These are phyloP conservation scores for Stercorarius parasiticus DNA, from an alignment of 2,113 vertebrate species.

Conservation along the genomic window DNA sequence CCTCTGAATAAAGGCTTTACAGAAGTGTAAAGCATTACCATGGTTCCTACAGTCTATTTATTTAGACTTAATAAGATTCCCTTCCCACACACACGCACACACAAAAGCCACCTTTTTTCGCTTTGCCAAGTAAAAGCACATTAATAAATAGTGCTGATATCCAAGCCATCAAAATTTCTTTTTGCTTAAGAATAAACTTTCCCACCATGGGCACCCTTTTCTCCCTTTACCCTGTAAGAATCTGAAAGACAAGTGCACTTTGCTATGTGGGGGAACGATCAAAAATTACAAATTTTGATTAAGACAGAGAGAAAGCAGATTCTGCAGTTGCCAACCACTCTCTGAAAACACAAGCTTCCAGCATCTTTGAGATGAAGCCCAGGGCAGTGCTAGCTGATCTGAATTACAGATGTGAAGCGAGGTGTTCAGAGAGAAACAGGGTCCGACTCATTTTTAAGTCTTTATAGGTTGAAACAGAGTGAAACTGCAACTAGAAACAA, in stretches of 20 bases:
- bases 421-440: not conserved
- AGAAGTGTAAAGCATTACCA: conserved; percentile 51
- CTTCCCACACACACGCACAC: not conserved
- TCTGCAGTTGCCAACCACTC: not conserved
- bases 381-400: not conserved
- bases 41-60: conserved; percentile 50
- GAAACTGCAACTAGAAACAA: not conserved
- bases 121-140: conserved; percentile 4
- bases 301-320: not conserved
- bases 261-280: not conserved
- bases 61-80: conserved; percentile 60
- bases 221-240: not conserved
- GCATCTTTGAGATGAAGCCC: not conserved
- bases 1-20: conserved; percentile 45
- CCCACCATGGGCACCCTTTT: not conserved
- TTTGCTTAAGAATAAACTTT: not conserved
- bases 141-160: not conserved
- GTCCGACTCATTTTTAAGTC: not conserved
- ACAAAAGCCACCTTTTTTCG: not conserved
- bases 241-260: not conserved
- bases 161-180: not conserved
- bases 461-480: not conserved
- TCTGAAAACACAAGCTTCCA: not conserved
- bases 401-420: not conserved
- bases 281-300: not conserved